phyloP scores from a whole-genome alignment of 2,888 invertebrate genomes.

The Mayetiola destructor region DNA sequence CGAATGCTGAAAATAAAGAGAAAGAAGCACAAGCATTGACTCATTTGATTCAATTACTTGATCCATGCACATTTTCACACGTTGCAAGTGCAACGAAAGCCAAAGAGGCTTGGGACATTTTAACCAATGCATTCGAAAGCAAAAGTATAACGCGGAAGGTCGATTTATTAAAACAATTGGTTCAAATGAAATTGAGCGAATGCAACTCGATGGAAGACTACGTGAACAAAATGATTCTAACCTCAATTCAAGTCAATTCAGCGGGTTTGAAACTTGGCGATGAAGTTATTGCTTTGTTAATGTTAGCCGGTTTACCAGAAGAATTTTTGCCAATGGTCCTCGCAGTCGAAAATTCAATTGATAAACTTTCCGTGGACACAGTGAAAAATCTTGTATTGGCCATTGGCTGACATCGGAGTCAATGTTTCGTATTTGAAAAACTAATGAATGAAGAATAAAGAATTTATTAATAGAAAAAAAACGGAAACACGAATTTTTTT shows the following conservation, averaged over 20 bases:
- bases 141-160: not conserved
- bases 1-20: not conserved
- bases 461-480: no score
- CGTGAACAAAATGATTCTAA: constrained; percentile 18
- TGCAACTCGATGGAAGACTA: not conserved
- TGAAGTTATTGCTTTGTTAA: constrained; percentile 16
- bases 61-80: not conserved
- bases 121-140: not conserved
- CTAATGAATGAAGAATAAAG: no score
- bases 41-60: not conserved
- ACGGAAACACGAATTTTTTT: no score
- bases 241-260: constrained; percentile 18
- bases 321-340: not conserved
- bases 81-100: not conserved
- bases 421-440: no score
- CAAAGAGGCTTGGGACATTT: not conserved
- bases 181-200: not conserved
- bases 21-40: not conserved
- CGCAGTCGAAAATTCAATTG: not conserved
- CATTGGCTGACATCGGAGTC: no score
- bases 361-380: not conserved
- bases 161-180: not conserved
- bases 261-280: constrained; percentile 19
- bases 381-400: not conserved
- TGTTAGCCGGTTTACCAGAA: not conserved